Conservation (phyloP, 2,113 vertebrate genomes). For the Amia ocellicauda region DNA sequence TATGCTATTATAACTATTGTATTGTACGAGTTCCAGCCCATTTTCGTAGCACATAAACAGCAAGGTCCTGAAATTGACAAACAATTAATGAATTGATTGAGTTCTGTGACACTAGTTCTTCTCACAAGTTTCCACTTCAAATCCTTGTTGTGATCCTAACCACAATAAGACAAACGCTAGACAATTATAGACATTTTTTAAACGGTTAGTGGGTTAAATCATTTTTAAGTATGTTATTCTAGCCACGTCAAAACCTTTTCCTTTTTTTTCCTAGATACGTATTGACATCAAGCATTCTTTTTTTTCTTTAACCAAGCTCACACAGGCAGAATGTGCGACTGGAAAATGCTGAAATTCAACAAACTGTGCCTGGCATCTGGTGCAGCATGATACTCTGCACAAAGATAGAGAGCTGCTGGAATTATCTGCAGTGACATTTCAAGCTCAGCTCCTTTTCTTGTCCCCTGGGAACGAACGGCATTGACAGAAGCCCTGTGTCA, state of each 20-base stretch:
- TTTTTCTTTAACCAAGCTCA: not conserved
- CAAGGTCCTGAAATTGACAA: too few relatives aligned
- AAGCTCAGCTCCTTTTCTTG: slow-evolving; percentile 54
- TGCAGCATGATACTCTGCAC: slow-evolving; percentile 55
- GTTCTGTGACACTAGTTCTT: too few relatives aligned
- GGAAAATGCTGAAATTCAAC: not conserved
- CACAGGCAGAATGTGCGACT: not conserved
- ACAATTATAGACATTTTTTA: not conserved
- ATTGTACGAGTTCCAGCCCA: too few relatives aligned
- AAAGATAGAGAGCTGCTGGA: slow-evolving; percentile 43
- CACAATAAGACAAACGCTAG: too few relatives aligned
- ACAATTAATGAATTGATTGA: too few relatives aligned
- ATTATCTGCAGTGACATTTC: slow-evolving; percentile 78
- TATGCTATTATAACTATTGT: too few relatives aligned
- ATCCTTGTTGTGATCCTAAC: too few relatives aligned
- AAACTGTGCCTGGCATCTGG: slow-evolving; percentile 50
- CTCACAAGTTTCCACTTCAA: too few relatives aligned
- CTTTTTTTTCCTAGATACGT: not conserved
- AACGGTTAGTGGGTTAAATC: not conserved
- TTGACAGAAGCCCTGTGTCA: slow-evolving; percentile 63
- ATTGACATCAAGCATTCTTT: not conserved
- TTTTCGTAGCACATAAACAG: too few relatives aligned
- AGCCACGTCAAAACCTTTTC: not conserved
- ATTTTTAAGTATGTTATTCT: not conserved
- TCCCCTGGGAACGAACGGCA: slow-evolving; percentile 67